phyloP scores from a whole-genome alignment of 2,888 invertebrate species.

The Stictocephala bisonia region DNA sequence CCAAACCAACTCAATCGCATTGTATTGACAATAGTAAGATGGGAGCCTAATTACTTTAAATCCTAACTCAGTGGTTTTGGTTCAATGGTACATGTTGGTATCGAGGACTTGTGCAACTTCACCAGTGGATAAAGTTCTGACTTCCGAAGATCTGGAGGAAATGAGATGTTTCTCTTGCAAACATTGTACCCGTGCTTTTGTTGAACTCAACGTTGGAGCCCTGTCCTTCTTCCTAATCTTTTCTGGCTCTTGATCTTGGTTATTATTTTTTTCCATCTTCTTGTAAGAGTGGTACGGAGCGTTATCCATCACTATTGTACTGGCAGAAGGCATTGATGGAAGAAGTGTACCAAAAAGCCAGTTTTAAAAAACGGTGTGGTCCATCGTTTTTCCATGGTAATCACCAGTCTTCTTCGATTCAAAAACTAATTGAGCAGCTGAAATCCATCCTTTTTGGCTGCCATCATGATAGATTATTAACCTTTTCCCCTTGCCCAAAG shows the following conservation, averaged over 20 bases:
- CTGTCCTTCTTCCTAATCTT: background rate
- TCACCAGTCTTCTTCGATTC: background rate
- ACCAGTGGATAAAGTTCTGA: too few relatives aligned
- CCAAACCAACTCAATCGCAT: too few relatives aligned
- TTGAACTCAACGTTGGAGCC: background rate
- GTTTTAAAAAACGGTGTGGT: background rate
- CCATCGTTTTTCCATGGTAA: background rate
- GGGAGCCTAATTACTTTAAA: too few relatives aligned
- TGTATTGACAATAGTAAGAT: too few relatives aligned
- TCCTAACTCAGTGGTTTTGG: too few relatives aligned
- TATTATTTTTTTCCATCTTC: too few relatives aligned
- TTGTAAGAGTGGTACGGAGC: background rate
- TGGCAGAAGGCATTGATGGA: background rate
- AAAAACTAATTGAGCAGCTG: background rate
- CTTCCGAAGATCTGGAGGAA: too few relatives aligned
- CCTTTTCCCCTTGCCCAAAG: too few relatives aligned
- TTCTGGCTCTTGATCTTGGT: too few relatives aligned
- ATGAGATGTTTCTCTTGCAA: background rate
- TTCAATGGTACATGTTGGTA: too few relatives aligned
- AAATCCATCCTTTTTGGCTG: background rate
- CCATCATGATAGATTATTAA: background rate
- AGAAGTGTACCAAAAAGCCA: too few relatives aligned
- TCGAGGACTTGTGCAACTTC: background rate
- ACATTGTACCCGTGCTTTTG: background rate
- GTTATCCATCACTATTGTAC: too few relatives aligned